Evolutionary conservation across 2,888 invertebrate species (phyloP).

Genomic region (Drosophila acutilabella): DNA sequence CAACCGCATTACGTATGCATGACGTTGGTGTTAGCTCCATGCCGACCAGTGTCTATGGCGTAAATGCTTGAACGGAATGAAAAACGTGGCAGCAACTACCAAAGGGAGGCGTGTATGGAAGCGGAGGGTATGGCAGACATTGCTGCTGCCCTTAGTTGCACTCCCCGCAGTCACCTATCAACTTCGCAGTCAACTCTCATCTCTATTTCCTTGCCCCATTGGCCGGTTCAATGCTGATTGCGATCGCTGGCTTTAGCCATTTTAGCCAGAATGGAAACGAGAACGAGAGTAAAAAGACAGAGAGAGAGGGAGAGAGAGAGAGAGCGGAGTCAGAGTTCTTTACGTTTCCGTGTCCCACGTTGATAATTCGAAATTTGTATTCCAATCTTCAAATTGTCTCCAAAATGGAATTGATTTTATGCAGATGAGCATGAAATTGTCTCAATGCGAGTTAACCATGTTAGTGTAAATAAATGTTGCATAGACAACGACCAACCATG

Average conservation of each 20-base stretch:
- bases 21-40: slow-evolving; percentile 47
- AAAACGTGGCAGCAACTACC: slow-evolving; percentile 46
- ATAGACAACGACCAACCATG: slow-evolving; percentile 21
- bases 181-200: slow-evolving; percentile 1
- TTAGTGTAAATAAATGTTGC: slow-evolving; percentile 79
- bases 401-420: slow-evolving; percentile 85
- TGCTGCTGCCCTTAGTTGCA: not conserved
- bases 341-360: slow-evolving; percentile 69
- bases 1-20: slow-evolving; percentile 81
- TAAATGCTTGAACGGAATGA: slow-evolving; percentile 68
- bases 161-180: not conserved
- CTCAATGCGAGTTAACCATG: slow-evolving; percentile 78
- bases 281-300: slow-evolving; percentile 6
- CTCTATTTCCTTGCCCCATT: slow-evolving; percentile 20
- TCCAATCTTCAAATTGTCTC: slow-evolving; percentile 85
- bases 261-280: slow-evolving; percentile 32
- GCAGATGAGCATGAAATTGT: slow-evolving; percentile 85
- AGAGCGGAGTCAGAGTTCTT: slow-evolving; percentile 13
- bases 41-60: slow-evolving; percentile 60
- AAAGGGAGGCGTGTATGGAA: not conserved
- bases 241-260: slow-evolving; percentile 69
- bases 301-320: not conserved
- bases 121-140: slow-evolving; percentile 25
- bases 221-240: slow-evolving; percentile 76
- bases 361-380: slow-evolving; percentile 85